Percentiles rank a stretch among this genome's conserved stretches.
Evolutionary conservation across 2,888 invertebrate genomes (phyloP).

Genomic region (Spodoptera picta): DNA sequence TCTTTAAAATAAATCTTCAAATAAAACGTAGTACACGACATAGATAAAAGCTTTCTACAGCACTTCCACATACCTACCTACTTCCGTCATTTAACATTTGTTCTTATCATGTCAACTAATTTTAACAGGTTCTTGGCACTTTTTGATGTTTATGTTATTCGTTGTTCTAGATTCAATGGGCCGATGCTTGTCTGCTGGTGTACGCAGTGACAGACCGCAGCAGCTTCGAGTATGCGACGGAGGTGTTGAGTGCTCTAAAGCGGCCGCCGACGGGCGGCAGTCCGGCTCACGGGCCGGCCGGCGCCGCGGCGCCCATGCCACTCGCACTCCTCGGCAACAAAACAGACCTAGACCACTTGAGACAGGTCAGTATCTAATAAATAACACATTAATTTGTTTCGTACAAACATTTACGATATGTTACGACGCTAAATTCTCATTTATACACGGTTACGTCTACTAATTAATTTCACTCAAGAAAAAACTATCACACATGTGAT

Average conservation of each 20-base stretch:
- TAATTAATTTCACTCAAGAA: constrained; percentile 4
- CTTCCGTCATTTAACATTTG: constrained; percentile 48
- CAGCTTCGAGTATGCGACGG: constrained; percentile 91
- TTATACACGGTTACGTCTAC: not conserved
- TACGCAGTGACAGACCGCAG: constrained; percentile 93
- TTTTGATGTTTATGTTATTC: constrained; percentile 36
- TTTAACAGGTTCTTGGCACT: constrained; percentile 30
- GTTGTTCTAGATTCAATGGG: constrained; percentile 91
- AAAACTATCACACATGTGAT: constrained; percentile 7
- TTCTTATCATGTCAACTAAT: constrained; percentile 34
- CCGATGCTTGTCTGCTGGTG: constrained; percentile 93
- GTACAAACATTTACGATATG: constrained; percentile 17
- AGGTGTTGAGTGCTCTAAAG: constrained; percentile 89
- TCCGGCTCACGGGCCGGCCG: constrained; percentile 90
- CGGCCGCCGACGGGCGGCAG: constrained; percentile 85
- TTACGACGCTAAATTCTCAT: constrained; percentile 7
- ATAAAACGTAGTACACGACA: constrained; percentile 21
- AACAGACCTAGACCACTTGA: constrained; percentile 93
- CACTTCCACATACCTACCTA: constrained; percentile 11
- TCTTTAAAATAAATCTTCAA: constrained; percentile 15
- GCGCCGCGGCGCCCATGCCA: constrained; percentile 84
- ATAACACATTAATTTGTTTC: constrained; percentile 17
- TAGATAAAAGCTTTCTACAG: constrained; percentile 19
- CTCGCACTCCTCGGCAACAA: constrained; percentile 93
- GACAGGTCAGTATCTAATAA: constrained; percentile 88